phyloP scores from a whole-genome alignment of 2,113 vertebrate genomes.

The Protomyctophum bolini region DNA sequence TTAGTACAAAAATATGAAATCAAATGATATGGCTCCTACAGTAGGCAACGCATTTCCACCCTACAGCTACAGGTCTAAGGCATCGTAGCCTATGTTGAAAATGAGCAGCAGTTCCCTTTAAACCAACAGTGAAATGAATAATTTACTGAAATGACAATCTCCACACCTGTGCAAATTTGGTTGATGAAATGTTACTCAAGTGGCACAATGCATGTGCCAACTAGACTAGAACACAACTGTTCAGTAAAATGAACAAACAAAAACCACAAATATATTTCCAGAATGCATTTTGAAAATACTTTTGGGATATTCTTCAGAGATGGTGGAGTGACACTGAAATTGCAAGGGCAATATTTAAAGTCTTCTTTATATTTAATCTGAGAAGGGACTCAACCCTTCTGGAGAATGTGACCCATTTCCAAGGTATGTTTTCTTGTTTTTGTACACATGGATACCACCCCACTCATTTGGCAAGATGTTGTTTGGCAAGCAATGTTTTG shows the following conservation, averaged over 20 bases:
- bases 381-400: slow-evolving; percentile 28
- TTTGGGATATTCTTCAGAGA: slow-evolving; percentile 37
- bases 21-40: too few relatives aligned
- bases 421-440: slow-evolving; percentile 38
- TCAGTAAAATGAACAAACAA: slow-evolving; percentile 14
- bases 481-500: slow-evolving; percentile 53
- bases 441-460: slow-evolving; percentile 32
- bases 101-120: too few relatives aligned
- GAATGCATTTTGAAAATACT: slow-evolving; percentile 25
- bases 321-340: slow-evolving; percentile 52
- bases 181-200: slow-evolving; percentile 24
- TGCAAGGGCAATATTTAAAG: slow-evolving; percentile 42
- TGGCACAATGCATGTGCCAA: slow-evolving; percentile 21
- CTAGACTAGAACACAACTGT: slow-evolving; percentile 30
- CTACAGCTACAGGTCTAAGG: too few relatives aligned
- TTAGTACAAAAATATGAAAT: too few relatives aligned
- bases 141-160: not conserved
- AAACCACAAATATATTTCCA: slow-evolving; percentile 31
- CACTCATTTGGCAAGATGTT: slow-evolving; percentile 35
- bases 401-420: slow-evolving; percentile 35
- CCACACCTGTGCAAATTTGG: slow-evolving; percentile 21
- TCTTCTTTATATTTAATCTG: slow-evolving; percentile 39
- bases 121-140: too few relatives aligned
- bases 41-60: too few relatives aligned
- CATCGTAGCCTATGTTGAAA: too few relatives aligned